These are phyloP conservation scores for Philaethria dido DNA, from an alignment of 2,888 invertebrate species.

Conservation along the genomic window DNA sequence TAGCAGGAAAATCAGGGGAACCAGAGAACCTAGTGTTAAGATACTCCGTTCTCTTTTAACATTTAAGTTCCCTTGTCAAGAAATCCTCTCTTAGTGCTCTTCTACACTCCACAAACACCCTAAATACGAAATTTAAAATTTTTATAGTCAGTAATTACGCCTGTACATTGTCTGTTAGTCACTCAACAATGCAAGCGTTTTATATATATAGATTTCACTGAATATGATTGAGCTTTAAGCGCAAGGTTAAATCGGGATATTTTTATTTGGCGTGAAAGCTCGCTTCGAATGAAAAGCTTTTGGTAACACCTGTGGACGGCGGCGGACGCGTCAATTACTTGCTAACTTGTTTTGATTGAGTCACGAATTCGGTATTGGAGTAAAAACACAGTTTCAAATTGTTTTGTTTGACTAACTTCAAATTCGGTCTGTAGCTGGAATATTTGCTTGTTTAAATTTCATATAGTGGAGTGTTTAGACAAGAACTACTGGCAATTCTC, in stretches of 20 bases:
- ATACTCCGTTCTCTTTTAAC: too few species aligned
- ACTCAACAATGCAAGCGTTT: too few species aligned
- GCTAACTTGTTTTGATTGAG: background rate
- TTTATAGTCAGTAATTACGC: too few species aligned
- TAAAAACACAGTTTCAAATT: background rate
- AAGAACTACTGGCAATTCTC: too few species aligned
- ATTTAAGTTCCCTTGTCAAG: too few species aligned
- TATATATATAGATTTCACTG: too few species aligned
- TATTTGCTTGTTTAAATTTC: background rate
- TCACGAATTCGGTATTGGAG: background rate
- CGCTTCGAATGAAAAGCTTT: background rate
- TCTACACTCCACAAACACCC: too few species aligned
- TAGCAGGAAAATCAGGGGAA: too few species aligned
- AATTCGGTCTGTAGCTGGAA: background rate
- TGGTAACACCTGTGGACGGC: constrained; percentile 13
- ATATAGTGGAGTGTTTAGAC: background rate
- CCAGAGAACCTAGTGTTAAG: too few species aligned
- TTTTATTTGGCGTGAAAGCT: constrained; percentile 1
- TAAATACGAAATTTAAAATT: too few species aligned
- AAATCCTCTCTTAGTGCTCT: too few species aligned
- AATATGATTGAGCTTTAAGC: constrained; percentile 31
- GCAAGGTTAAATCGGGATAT: constrained; percentile 30
- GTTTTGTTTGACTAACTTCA: background rate
- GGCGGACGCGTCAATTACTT: constrained; percentile 4
- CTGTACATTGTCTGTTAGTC: too few species aligned